phyloP scores from a whole-genome alignment of 2,888 invertebrate genomes.

The Cantharis rustica region DNA sequence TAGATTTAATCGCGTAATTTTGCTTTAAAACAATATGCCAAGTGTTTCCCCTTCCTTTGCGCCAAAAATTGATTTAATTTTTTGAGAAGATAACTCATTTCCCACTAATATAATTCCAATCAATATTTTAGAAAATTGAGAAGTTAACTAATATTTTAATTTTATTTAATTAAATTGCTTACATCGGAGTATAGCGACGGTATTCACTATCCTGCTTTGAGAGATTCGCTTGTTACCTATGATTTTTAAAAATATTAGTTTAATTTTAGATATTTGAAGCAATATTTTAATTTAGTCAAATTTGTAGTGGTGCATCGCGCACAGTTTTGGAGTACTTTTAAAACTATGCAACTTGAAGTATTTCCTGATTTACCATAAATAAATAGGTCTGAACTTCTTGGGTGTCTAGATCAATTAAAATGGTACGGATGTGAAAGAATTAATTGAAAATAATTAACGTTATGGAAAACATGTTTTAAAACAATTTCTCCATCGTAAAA shows the following conservation, averaged over 20 bases:
- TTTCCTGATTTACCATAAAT: background rate
- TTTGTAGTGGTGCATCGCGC: no score
- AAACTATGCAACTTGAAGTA: background rate
- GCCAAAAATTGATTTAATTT: background rate
- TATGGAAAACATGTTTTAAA: constrained; percentile 4
- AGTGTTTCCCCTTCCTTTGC: background rate
- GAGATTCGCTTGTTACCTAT: no score
- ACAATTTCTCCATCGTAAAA: background rate
- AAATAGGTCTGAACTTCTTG: background rate
- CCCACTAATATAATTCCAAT: background rate
- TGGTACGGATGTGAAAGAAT: background rate
- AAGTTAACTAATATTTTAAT: no score
- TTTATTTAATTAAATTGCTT: no score
- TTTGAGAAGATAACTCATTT: background rate
- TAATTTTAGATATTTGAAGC: no score
- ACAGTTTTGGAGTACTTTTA: background rate
- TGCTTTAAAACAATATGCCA: background rate
- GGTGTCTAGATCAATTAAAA: background rate
- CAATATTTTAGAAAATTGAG: background rate
- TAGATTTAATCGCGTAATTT: background rate
- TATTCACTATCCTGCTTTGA: no score
- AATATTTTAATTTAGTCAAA: no score
- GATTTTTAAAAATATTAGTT: no score
- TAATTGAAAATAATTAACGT: constrained; percentile 9
- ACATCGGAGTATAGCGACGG: no score